These are phyloP conservation scores for Vidua chalybeata DNA, from an alignment of 2,113 vertebrate species.

Conservation along the genomic window DNA sequence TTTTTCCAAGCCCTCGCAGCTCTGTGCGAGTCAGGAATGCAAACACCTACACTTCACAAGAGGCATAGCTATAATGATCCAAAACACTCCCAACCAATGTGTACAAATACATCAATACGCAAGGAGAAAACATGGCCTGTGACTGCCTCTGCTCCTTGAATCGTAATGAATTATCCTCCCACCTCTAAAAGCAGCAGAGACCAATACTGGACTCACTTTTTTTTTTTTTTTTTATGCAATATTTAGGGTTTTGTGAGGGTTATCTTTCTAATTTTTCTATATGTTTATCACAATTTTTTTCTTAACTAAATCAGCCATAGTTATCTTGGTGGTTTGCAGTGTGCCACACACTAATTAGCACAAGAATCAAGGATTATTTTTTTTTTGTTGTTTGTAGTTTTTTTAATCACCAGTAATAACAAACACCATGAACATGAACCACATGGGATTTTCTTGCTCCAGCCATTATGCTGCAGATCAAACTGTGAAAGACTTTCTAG, in stretches of 20 bases:
- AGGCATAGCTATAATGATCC: slow-evolving; percentile 11
- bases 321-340: background rate
- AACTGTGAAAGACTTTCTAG: background rate
- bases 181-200: background rate
- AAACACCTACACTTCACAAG: slow-evolving; percentile 55
- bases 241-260: background rate
- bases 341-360: background rate
- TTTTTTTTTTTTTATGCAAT: background rate
- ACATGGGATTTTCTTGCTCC: background rate
- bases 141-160: slow-evolving; percentile 34
- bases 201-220: background rate
- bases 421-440: background rate
- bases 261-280: background rate
- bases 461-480: background rate
- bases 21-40: slow-evolving; percentile 26
- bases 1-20: background rate
- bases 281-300: background rate
- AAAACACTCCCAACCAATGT: slow-evolving; percentile 28
- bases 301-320: background rate
- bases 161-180: slow-evolving; percentile 9
- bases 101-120: slow-evolving; percentile 48
- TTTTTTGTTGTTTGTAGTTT: background rate
- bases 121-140: background rate
- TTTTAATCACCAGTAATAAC: background rate
- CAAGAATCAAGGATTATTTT: background rate